These are phyloP conservation scores for Oscheius myriophilus DNA, from an alignment of 2,888 invertebrate species.

Conservation along the genomic window DNA sequence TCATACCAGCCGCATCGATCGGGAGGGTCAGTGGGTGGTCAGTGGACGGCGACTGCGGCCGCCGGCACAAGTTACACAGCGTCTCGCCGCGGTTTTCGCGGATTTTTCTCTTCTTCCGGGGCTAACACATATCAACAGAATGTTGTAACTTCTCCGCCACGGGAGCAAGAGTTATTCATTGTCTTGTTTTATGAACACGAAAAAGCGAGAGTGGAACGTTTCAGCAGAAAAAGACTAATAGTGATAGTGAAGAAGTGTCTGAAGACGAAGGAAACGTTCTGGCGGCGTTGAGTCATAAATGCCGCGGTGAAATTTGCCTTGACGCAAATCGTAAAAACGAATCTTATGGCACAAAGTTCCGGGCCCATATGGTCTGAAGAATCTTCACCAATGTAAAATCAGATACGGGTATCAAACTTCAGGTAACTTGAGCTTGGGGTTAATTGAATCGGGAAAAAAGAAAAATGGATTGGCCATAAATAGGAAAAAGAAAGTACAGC, in stretches of 20 bases:
- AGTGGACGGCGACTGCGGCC: constrained; percentile 4
- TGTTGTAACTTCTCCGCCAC: too few species aligned
- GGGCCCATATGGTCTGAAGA: too few species aligned
- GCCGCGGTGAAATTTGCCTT: constrained; percentile 20
- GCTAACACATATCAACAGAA: background rate
- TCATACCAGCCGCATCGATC: constrained; percentile 32
- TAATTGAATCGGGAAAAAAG: too few species aligned
- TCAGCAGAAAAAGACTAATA: background rate
- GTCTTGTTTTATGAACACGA: background rate
- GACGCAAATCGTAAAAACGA: constrained; percentile 28
- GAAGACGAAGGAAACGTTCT: constrained; percentile 7
- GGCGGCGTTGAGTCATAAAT: constrained; percentile 24
- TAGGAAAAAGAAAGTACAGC: too few species aligned
- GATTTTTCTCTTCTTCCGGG: background rate
- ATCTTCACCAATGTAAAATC: too few species aligned
- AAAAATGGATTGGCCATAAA: too few species aligned
- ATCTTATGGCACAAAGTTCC: too few species aligned
- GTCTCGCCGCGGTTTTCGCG: constrained; percentile 1
- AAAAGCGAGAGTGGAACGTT: background rate
- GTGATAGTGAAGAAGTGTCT: background rate
- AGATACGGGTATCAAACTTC: too few species aligned
- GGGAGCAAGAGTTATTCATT: too few species aligned
- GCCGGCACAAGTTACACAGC: constrained; percentile 20
- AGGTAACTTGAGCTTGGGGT: too few species aligned
- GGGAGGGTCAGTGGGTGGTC: constrained; percentile 31